Percentiles rank a stretch among this genome's conserved stretches.
phyloP scores from a whole-genome alignment of 2,797 vertebrate species.

The Fistularia tabacaria region DNA sequence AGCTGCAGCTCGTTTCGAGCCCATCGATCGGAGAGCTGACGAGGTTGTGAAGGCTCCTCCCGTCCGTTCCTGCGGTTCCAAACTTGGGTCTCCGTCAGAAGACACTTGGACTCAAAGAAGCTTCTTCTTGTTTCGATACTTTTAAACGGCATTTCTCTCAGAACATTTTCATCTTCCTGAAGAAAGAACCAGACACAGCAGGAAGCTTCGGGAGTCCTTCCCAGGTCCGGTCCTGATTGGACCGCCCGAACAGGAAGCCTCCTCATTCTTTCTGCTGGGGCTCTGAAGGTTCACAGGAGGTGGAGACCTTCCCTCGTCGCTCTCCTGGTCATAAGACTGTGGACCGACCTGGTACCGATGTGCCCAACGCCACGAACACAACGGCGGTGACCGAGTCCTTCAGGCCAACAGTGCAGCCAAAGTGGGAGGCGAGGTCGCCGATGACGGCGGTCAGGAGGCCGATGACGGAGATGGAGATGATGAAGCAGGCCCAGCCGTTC shows the following conservation, averaged over 20 bases:
- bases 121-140: no score
- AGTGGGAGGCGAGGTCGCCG: conserved; percentile 94
- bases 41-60: no score
- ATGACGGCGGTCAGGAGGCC: conserved; percentile 92
- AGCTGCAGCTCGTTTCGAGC: neutral
- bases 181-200: no score
- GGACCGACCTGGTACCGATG: conserved; percentile 88
- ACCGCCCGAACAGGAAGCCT: neutral
- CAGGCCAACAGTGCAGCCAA: conserved; percentile 93
- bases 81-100: no score
- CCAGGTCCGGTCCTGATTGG: no score
- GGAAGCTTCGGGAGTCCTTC: no score
- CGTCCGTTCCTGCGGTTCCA: no score
- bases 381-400: conserved; percentile 97
- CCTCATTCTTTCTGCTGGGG: no score
- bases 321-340: no score
- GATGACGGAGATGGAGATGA: conserved; percentile 90
- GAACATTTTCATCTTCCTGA: no score
- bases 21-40: neutral
- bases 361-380: conserved; percentile 93
- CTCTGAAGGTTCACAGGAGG: conserved; percentile 7
- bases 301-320: neutral
- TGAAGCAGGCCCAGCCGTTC: conserved; percentile 96
- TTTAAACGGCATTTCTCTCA: no score
- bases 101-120: no score